Evolutionary conservation across 2,888 invertebrate species (phyloP).

Genomic region (Congeria kusceri): DNA sequence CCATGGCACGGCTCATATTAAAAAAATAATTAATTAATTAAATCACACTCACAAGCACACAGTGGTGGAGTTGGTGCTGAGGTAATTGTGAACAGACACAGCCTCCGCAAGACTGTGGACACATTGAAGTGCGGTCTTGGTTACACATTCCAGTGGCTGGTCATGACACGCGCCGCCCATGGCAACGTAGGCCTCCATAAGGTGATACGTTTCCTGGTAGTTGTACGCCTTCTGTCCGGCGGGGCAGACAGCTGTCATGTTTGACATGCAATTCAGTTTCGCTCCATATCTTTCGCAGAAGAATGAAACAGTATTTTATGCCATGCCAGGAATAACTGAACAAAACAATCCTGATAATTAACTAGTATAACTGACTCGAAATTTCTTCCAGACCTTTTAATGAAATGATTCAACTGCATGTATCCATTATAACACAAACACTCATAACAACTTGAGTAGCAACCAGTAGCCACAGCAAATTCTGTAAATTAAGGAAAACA

Average conservation of each 20-base stretch:
- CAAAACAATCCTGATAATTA: too few relatives aligned
- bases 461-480: too few relatives aligned
- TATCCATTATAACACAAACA: too few relatives aligned
- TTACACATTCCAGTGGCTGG: constrained; percentile 29
- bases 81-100: constrained; percentile 36
- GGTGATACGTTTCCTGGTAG: constrained; percentile 17
- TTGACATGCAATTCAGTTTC: constrained; percentile 18
- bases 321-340: too few relatives aligned
- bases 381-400: too few relatives aligned
- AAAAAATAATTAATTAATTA: not conserved
- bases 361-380: too few relatives aligned
- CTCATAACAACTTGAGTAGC: too few relatives aligned
- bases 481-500: too few relatives aligned
- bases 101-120: constrained; percentile 29
- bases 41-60: constrained; percentile 50
- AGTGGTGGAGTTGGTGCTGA: not conserved
- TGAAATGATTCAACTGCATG: too few relatives aligned
- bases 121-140: constrained; percentile 30
- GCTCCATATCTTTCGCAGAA: constrained; percentile 22
- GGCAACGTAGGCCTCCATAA: constrained; percentile 31
- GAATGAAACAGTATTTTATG: not conserved
- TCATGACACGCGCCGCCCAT: constrained; percentile 29
- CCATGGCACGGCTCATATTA: not conserved
- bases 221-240: constrained; percentile 3
- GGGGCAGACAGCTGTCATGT: constrained; percentile 17